Evolutionary conservation across 2,888 invertebrate species (phyloP).

Genomic region (Drosophila ezoana): DNA sequence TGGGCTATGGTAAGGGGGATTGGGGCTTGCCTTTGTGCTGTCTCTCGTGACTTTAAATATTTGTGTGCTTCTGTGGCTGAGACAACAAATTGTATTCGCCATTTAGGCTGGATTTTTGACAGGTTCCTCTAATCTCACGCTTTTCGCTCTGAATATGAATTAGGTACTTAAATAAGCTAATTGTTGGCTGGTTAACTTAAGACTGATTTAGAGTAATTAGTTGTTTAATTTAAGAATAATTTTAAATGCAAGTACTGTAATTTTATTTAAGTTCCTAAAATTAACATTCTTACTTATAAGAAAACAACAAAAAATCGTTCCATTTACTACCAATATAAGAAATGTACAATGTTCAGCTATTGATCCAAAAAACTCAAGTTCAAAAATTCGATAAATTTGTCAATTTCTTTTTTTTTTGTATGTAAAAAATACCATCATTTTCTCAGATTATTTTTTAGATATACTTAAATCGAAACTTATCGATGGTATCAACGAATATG

Average conservation of each 20-base stretch:
- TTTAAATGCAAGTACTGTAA: constrained; percentile 10
- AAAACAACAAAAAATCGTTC: constrained; percentile 59
- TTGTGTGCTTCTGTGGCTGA: constrained; percentile 35
- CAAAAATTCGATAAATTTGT: background rate
- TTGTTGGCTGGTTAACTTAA: constrained; percentile 18
- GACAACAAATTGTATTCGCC: constrained; percentile 29
- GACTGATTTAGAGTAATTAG: constrained; percentile 7
- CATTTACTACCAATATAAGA: constrained; percentile 40
- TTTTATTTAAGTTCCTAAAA: constrained; percentile 29
- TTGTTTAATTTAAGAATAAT: constrained; percentile 7
- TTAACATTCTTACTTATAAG: constrained; percentile 11
- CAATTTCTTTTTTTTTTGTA: background rate
- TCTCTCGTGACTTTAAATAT: constrained; percentile 61
- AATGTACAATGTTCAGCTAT: background rate
- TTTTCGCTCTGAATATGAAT: constrained; percentile 46
- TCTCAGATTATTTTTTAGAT: no score
- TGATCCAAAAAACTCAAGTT: background rate
- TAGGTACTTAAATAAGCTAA: constrained; percentile 35
- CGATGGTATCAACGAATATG: no score
- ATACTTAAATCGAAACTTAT: no score
- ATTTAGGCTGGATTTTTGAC: constrained; percentile 30
- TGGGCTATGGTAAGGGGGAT: background rate
- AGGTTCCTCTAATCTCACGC: constrained; percentile 9
- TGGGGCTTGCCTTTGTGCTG: constrained; percentile 3
- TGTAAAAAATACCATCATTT: no score